Evolutionary conservation across 2,888 invertebrate species (phyloP).

Genomic region (Drosophila falleni): DNA sequence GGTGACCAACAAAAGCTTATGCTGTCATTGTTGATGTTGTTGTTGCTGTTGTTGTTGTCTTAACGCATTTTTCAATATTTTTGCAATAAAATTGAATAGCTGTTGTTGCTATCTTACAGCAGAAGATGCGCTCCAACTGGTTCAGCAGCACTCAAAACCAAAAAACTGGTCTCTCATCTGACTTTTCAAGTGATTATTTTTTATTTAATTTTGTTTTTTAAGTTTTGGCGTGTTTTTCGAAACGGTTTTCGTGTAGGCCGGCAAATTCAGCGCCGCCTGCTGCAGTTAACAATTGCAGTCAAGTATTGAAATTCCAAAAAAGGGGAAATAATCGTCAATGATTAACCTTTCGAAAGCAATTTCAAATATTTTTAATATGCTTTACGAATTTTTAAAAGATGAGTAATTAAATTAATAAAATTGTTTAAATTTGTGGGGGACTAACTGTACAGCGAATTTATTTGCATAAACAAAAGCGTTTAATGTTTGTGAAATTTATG

Average conservation of each 20-base stretch:
- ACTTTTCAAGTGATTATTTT: conserved; percentile 45
- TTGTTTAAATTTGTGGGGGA: conserved; percentile 1
- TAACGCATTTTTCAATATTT: conserved; percentile 80
- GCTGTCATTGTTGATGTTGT: conserved; percentile 36
- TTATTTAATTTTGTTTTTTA: conserved; percentile 23
- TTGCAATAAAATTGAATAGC: conserved; percentile 72
- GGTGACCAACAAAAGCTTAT: conserved; percentile 74
- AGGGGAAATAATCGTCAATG: conserved; percentile 37
- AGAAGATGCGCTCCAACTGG: conserved; percentile 78
- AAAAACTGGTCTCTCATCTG: conserved; percentile 68
- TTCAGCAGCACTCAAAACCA: conserved; percentile 55
- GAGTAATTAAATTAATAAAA: conserved; percentile 32
- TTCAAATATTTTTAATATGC: background rate
- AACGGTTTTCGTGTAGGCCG: conserved; percentile 62
- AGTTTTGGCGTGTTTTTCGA: conserved; percentile 45
- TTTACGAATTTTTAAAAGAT: background rate
- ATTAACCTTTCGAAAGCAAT: conserved; percentile 21
- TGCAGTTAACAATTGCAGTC: conserved; percentile 54
- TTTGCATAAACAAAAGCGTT: conserved; percentile 49
- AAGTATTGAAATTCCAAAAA: conserved; percentile 29
- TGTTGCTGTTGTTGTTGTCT: conserved; percentile 49
- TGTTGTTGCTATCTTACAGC: conserved; percentile 55
- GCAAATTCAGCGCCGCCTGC: conserved; percentile 20
- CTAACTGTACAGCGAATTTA: conserved; percentile 21
- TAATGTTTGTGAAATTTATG: conserved; percentile 58